Conservation (phyloP, 1,140 invertebrate species). For the Drosophila pachea region DNA sequence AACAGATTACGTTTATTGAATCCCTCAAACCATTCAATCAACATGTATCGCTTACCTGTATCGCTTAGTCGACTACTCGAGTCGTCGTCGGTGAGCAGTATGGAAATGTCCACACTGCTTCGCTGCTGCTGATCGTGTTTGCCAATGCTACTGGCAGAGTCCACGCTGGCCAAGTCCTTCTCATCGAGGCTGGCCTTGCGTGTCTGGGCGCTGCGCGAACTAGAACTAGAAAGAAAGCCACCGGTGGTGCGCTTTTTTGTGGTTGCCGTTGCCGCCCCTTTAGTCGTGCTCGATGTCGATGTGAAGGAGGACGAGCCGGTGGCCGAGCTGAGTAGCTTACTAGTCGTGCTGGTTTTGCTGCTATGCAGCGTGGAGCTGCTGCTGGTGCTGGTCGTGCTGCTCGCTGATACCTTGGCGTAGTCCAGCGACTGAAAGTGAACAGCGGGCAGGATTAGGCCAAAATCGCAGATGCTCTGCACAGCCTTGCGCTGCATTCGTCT, state of each 20-base stretch:
- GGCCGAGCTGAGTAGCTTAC: conserved; percentile 55
- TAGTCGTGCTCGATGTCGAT: conserved; percentile 11
- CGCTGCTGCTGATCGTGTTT: conserved; percentile 61
- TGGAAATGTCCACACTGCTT: conserved; percentile 73
- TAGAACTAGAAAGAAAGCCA: conserved; percentile 36
- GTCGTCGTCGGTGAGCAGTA: conserved; percentile 73
- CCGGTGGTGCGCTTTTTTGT: conserved; percentile 54
- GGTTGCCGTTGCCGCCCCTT: conserved; percentile 15
- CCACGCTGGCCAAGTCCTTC: conserved; percentile 71
- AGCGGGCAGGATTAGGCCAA: conserved; percentile 67
- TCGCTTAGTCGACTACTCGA: conserved; percentile 72
- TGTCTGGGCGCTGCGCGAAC: conserved; percentile 35
- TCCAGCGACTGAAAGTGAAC: conserved; percentile 77
- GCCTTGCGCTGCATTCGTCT: conserved; percentile 63
- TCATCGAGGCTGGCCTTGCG: conserved; percentile 73
- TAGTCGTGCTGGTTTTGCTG: conserved; percentile 47
- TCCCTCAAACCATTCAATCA: background rate
- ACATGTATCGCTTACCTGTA: conserved; percentile 63
- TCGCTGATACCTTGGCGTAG: conserved; percentile 64
- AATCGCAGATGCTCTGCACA: conserved; percentile 72
- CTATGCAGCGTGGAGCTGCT: conserved; percentile 64
- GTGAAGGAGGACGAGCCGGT: conserved; percentile 31
- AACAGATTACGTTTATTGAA: background rate
- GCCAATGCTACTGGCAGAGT: conserved; percentile 48
- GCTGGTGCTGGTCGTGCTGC: conserved; percentile 63